phyloP scores from a whole-genome alignment of 2,797 vertebrate genomes.

The Clarias fuscus region DNA sequence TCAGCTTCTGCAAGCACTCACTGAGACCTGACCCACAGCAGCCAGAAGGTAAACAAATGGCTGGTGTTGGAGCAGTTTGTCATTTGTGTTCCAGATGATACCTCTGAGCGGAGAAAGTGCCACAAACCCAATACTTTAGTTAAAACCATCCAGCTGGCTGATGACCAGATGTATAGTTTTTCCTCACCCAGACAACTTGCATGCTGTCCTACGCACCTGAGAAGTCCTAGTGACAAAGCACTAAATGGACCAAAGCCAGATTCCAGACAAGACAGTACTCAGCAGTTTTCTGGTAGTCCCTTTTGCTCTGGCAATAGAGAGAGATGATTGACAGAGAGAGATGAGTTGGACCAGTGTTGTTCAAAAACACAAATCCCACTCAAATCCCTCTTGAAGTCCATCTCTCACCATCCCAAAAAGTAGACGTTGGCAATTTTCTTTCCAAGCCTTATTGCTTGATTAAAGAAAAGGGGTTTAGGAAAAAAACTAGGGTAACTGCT shows the following conservation, averaged over 20 bases:
- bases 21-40: conserved; percentile 1
- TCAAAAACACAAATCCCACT: conserved; percentile 18
- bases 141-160: not conserved
- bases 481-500: not conserved
- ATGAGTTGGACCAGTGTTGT: not conserved
- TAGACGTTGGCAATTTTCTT: conserved; percentile 11
- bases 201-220: not conserved
- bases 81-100: not conserved
- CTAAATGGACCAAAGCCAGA: not conserved
- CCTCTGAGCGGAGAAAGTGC: not conserved
- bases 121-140: not conserved
- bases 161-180: not conserved
- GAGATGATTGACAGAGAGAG: conserved; percentile 14
- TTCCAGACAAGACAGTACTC: not conserved
- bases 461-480: not conserved
- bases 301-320: conserved; percentile 5
- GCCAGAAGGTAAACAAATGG: conserved; percentile 11
- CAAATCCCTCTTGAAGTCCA: conserved; percentile 22
- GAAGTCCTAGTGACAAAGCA: not conserved
- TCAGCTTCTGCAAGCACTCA: not conserved
- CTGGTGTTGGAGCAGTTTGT: not conserved
- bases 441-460: not conserved
- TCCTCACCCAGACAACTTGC: not conserved
- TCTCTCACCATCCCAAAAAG: conserved; percentile 10
- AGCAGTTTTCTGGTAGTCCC: conserved; percentile 19